These are phyloP conservation scores for Antigone vipio DNA, from an alignment of 2,113 vertebrate species.

Conservation along the genomic window DNA sequence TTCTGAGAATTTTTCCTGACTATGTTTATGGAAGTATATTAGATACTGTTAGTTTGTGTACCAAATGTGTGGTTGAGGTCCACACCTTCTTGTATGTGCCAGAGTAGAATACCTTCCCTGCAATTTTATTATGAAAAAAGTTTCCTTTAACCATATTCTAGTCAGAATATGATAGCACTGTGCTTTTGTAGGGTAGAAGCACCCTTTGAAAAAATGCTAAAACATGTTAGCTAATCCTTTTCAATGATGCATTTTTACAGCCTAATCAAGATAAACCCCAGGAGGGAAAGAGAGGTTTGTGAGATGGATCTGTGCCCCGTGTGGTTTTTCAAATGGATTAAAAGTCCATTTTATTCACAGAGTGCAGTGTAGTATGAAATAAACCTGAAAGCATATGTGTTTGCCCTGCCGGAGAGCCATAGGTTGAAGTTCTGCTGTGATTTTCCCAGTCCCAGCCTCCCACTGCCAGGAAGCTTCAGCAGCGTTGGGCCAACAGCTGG, in stretches of 20 bases:
- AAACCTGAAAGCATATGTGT: constrained; percentile 34
- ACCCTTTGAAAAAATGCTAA: constrained; percentile 15
- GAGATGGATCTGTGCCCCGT: constrained; percentile 51
- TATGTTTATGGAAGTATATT: not conserved
- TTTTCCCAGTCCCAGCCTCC: not conserved
- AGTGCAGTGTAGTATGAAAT: constrained; percentile 66
- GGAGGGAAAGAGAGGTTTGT: constrained; percentile 49
- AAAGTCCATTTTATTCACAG: constrained; percentile 60
- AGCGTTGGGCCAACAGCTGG: not conserved
- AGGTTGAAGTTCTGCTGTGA: not conserved
- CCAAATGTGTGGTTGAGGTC: not conserved
- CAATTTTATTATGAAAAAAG: not conserved
- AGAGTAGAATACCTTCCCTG: not conserved
- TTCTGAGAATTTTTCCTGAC: not conserved
- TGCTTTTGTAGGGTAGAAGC: not conserved
- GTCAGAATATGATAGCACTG: not conserved
- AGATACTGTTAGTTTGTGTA: not conserved
- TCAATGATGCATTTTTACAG: constrained; percentile 57
- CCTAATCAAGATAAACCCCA: constrained; percentile 64
- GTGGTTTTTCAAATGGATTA: constrained; percentile 60
- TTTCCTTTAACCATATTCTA: not conserved
- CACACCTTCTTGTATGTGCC: not conserved
- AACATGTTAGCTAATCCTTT: constrained; percentile 36
- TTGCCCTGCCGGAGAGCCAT: not conserved
- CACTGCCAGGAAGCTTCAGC: not conserved